Base-by-base conservation (phyloP, 2,797 vertebrate species). In the Luscinia megarhynchos region DNA sequence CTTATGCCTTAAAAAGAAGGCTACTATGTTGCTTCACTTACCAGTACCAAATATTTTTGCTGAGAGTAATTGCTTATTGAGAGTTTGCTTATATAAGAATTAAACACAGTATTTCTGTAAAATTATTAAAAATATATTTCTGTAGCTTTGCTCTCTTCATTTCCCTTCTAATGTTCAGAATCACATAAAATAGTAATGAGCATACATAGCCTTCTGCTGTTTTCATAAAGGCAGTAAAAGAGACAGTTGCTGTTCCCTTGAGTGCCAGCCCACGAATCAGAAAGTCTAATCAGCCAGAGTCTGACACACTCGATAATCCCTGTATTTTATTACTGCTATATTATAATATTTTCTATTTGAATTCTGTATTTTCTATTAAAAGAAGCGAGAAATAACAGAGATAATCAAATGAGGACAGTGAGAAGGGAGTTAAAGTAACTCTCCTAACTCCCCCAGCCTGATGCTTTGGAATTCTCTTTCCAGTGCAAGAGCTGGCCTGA, bases 141-240 rank as follows among this genome's bases (percentile, higher is more conserved):
- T 84, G 36, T 68, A 38, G 30, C 67, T 94, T 84, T 69, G 55
- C 85, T 96, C 64, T 80, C 86, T 62, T 48, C 4, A 34, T 72
- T 88, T 86, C 69, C 80, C 59, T 41, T 89, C 89, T 92, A 91
- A 91, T 77, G 67, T 40, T 96, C 87, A 86, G 89, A 94, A 87
- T 88, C 93, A 82, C 90, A 93, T 95, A 72, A 96, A 94, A 91
- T 94, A 94, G 91, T 96, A 96, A 96, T 93, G 89, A 96, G 95
- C 84, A 43, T 51, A 90, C 91, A 91, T 67, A 97, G 95, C 91
- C 87, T 96, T 94, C 95, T 97, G 95, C 95, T 93, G 94, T 94
- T 96, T 96, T 93, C 90, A 68, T 41, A 96, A 84, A 94, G 91
- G 94, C 95, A 97, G 91, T 93, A 94, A 96, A 96, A 95, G 91